Conservation (phyloP, 2,888 invertebrate species). For the Esperia sulphurella region DNA sequence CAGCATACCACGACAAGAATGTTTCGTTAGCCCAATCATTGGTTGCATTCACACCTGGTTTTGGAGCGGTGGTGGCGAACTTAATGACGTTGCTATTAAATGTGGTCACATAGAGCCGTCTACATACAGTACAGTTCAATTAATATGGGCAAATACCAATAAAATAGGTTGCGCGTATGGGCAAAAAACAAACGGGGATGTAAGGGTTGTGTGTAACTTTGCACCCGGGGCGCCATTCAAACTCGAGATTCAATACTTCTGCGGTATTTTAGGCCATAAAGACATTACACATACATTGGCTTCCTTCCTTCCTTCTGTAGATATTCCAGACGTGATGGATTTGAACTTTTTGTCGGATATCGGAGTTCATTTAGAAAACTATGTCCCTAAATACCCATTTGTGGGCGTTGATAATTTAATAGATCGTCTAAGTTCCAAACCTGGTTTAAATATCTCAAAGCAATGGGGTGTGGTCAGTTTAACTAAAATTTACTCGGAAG, state of each 20-base stretch:
- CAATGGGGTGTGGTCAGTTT: constrained; percentile 47
- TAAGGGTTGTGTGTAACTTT: constrained; percentile 63
- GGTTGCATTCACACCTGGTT: constrained; percentile 67
- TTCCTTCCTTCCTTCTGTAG: too few relatives aligned
- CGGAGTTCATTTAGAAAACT: constrained; percentile 29
- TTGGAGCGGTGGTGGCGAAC: constrained; percentile 49
- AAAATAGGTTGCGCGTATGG: constrained; percentile 68
- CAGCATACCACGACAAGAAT: constrained; percentile 58
- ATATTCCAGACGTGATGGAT: constrained; percentile 28
- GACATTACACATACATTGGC: constrained; percentile 21
- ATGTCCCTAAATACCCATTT: not conserved
- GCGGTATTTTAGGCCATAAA: constrained; percentile 49
- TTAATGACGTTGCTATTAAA: constrained; percentile 44
- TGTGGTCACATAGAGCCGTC: constrained; percentile 50
- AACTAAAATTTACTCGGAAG: constrained; percentile 36
- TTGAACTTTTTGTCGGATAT: constrained; percentile 27
- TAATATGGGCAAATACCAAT: constrained; percentile 60
- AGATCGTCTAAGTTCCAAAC: too few relatives aligned
- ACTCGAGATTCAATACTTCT: constrained; percentile 46
- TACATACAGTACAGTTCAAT: constrained; percentile 53
- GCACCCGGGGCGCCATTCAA: constrained; percentile 60
- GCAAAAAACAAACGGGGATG: constrained; percentile 37
- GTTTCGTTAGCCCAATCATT: constrained; percentile 50
- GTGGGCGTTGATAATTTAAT: not conserved
- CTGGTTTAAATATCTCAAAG: not conserved